These are phyloP conservation scores for Trichonephila inaurata DNA, from an alignment of 1,140 invertebrate genomes.

Conservation along the genomic window DNA sequence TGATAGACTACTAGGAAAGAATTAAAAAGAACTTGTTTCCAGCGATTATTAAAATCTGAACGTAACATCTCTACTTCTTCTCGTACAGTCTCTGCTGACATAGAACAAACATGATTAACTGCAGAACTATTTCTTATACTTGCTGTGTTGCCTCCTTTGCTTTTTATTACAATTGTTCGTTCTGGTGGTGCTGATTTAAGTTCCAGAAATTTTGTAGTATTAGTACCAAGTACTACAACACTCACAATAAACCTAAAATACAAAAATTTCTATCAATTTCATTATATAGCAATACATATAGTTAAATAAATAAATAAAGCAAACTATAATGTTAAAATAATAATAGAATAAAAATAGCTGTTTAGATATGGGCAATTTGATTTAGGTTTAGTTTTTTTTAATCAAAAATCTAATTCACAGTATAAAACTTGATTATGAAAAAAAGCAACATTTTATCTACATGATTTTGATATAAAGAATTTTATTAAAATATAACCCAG, in stretches of 20 bases:
- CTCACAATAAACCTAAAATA: constrained; percentile 84
- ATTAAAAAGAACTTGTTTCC: constrained; percentile 94
- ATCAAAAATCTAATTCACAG: too few species aligned
- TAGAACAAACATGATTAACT: constrained; percentile 81
- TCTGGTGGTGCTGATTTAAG: constrained; percentile 44
- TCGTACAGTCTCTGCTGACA: constrained; percentile 84
- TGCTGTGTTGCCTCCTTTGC: neutral
- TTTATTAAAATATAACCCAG: too few species aligned
- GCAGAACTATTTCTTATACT: constrained; percentile 2
- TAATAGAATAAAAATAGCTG: too few species aligned
- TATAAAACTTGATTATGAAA: too few species aligned
- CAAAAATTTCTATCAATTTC: neutral
- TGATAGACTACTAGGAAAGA: constrained; percentile 95
- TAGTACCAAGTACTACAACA: constrained; percentile 89
- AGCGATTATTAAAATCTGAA: constrained; percentile 91
- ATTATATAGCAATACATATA: too few species aligned
- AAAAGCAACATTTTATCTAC: too few species aligned
- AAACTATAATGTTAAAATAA: too few species aligned
- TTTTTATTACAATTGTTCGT: constrained; percentile 36
- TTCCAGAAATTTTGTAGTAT: constrained; percentile 80
- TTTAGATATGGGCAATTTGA: too few species aligned
- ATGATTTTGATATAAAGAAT: too few species aligned
- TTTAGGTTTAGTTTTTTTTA: too few species aligned
- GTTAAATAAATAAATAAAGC: too few species aligned
- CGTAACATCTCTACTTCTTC: constrained; percentile 92